phyloP scores from a whole-genome alignment of 30 jellyfish, hydroid and myxozoan genomes.

The Aurelia coerulea region DNA sequence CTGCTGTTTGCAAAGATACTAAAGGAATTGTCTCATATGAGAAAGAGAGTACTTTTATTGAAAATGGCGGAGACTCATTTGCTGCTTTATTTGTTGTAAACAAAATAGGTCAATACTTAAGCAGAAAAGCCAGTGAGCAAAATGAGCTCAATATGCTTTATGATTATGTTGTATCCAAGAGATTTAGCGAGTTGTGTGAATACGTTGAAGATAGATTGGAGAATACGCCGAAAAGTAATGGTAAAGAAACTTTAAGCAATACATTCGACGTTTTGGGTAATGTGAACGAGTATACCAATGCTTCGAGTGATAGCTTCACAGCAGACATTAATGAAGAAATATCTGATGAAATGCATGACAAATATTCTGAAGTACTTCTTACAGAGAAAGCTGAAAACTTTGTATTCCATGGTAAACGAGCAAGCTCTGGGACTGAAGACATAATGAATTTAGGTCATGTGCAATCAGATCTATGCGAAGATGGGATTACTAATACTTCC shows the following conservation, averaged over 20 bases:
- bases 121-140: neutral
- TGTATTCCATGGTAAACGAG: too few relatives aligned
- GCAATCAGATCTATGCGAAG: too few relatives aligned
- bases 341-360: too few relatives aligned
- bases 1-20: neutral
- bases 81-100: conserved; percentile 71
- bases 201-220: neutral
- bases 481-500: too few relatives aligned
- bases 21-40: neutral
- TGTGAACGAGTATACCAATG: too few relatives aligned
- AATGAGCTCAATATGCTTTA: neutral
- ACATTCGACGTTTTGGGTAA: too few relatives aligned
- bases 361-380: too few relatives aligned
- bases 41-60: conserved; percentile 47
- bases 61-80: conserved; percentile 90
- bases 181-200: neutral
- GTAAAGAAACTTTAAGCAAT: neutral
- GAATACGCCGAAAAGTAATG: neutral
- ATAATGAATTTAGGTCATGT: too few relatives aligned
- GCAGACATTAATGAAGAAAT: too few relatives aligned
- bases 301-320: too few relatives aligned
- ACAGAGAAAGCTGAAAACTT: too few relatives aligned
- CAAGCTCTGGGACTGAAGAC: too few relatives aligned
- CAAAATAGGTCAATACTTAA: conserved; percentile 18
- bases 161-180: conserved; percentile 30